Evolutionary conservation across 1,140 invertebrate species (phyloP), one percentile per base, ranked within the genome.

Genomic region (Drosophila asahinai): DNA sequence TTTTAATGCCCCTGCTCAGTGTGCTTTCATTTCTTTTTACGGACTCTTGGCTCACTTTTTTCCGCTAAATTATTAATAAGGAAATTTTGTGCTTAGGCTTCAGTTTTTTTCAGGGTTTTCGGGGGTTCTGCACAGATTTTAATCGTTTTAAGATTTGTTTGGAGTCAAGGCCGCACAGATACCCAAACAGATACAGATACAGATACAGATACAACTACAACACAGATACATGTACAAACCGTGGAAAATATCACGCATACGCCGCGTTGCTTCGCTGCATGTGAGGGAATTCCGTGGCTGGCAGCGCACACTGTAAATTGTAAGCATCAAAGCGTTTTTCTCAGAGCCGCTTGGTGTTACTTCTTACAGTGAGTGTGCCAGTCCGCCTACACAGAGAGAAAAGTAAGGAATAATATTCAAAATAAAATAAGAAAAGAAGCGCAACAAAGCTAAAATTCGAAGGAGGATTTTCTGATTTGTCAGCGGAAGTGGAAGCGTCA

Each of bases 321-420:
- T 92, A 91, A 81, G 79, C 82, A 81, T 87, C 77, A 89, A 92
- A 75, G 91, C 87, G 78, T 86, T 72, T 67, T 43, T 54, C 61
- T 91, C 47, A 61, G 47, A 70, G 77, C 38, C 68, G 92, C 90
- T 93, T 93, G 92, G 92, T 93, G 92, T 93, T 93, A 92, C 91
- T 92, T 93, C 92, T 93, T 93, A 93, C 92, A 93, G 92, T 93
- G 92, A 93, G 73, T 80, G 81, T 72, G 90, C 67, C 64, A 68
- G 67, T 36, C n/a, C 55, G 43, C 17, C 5, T 40, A 19, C 67
- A 54, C 67, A 71, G 11, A 48, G 48, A 22, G 19, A 70, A 73
- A 54, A 57, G 15, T 2, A 45, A 27, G 15, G 27, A 77, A 52
- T 2, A 6, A 33, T 51, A 17, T 17, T 42, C 57, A 17, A 19